Evolutionary conservation across 2,113 vertebrate species (phyloP).

Genomic region (Carollia perspicillata): DNA sequence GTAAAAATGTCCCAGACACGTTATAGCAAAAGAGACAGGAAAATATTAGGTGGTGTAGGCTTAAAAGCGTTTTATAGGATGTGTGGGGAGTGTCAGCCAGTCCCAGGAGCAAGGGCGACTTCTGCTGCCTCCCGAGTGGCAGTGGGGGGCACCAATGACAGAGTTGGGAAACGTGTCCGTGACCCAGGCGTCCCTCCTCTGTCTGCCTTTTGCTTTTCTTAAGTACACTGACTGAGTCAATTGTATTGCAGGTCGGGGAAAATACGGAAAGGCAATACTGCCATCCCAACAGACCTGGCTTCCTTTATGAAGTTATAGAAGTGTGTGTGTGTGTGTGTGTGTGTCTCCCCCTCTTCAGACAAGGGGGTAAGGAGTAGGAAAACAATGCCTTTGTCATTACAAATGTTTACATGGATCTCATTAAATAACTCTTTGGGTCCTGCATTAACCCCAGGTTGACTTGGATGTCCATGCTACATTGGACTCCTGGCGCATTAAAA

Average conservation of each 20-base stretch:
- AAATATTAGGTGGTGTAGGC: not conserved
- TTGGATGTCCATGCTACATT: not conserved
- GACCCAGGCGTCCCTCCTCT: constrained; percentile 27
- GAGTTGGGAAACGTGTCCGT: constrained; percentile 14
- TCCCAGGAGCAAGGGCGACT: not conserved
- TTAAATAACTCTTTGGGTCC: not conserved
- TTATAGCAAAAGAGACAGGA: not conserved
- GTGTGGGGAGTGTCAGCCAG: not conserved
- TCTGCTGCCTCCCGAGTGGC: not conserved
- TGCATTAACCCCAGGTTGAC: not conserved
- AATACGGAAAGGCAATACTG: not conserved
- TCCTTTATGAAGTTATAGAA: not conserved
- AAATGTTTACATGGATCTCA: not conserved
- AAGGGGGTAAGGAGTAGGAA: not conserved
- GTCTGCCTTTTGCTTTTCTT: constrained; percentile 37
- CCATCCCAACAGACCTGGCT: not conserved
- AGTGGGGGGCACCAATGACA: not conserved
- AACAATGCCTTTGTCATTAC: not conserved
- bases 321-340: not conserved
- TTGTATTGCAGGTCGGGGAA: not conserved
- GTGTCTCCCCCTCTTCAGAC: not conserved
- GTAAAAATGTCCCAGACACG: not conserved
- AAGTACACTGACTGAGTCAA: constrained; percentile 16
- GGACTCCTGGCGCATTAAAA: not conserved
- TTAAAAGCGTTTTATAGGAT: not conserved